phyloP scores from a whole-genome alignment of 1,140 invertebrate species.

The Bombus sylvicola region DNA sequence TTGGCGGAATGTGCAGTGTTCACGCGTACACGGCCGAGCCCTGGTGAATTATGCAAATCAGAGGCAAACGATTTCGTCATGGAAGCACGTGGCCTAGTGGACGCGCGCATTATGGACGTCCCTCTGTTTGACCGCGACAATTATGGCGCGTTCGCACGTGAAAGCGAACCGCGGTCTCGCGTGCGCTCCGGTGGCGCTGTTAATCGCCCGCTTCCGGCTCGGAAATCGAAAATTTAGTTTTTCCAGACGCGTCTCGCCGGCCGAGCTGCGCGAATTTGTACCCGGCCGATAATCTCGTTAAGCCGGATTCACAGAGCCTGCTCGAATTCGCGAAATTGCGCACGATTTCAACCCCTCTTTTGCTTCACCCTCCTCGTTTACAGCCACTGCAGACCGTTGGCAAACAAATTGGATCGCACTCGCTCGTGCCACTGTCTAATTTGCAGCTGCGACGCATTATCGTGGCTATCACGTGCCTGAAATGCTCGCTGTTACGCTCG shows the following conservation, averaged over 20 bases:
- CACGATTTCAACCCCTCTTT: slow-evolving; percentile 7
- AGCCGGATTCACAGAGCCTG: slow-evolving; percentile 39
- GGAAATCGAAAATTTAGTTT: slow-evolving; percentile 55
- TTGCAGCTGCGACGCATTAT: slow-evolving; percentile 30
- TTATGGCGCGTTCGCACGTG: slow-evolving; percentile 14
- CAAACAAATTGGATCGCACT: slow-evolving; percentile 37
- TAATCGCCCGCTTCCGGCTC: slow-evolving; percentile 15
- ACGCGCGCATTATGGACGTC: slow-evolving; percentile 14
- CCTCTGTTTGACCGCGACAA: slow-evolving; percentile 20
- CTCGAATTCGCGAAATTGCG: slow-evolving; percentile 46
- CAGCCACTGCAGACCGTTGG: background rate
- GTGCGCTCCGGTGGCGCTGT: no score
- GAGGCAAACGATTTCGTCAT: slow-evolving; percentile 54
- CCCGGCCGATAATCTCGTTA: slow-evolving; percentile 56
- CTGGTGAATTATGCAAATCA: slow-evolving; percentile 61
- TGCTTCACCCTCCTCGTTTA: no score
- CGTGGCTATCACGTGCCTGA: background rate
- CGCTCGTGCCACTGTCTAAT: slow-evolving; percentile 24
- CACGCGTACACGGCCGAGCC: background rate
- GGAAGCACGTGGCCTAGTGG: background rate
- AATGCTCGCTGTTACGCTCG: background rate
- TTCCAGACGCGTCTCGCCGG: background rate
- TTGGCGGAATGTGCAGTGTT: no score
- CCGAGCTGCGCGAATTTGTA: slow-evolving; percentile 41
- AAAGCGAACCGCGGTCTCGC: background rate